Base-by-base conservation (phyloP, 2,888 invertebrate genomes). In the Nomada fabriciana region DNA sequence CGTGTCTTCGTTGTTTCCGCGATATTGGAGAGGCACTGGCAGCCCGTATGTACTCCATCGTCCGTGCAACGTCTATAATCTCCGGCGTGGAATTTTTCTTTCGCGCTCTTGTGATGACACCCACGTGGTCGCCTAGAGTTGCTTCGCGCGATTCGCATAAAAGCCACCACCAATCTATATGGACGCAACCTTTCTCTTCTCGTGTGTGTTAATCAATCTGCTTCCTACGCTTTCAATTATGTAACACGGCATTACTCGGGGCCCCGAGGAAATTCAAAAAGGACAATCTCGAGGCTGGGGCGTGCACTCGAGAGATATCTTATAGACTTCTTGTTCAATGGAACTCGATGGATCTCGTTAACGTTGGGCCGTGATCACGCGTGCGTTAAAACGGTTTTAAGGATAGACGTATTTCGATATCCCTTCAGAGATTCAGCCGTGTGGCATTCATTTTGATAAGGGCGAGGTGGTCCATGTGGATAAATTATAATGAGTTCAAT, bases 161-260 rank as follows among this genome's bases (percentile, higher is more conserved):
- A 91, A 91, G 91, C 92, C 92, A 90, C 92, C 90, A 91, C 92
- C 92, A 91, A 91, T 92, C 91, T 91, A 84, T 88, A 88, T 78
- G 85, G 82, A 81, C 86, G 80, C 83, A 81, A 87, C 93, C 93
- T 94, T 94, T 94, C 93, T 93, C 93, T 91, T 92, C 85, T 78
- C 85, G 23, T 91, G 91, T 93, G 93, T 93, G 93, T 92, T 94
- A 94, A 94, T 94, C 93, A 93, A 94, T 93, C 93, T 91, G 92
- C 93, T 91, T 93, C 93, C 93, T 93, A 94, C 93, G 93, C 93
- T 91, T 90, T 89, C 92, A 92, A 93, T 93, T 93, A 93, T 91
- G 92, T 92, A 93, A 93, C 84, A 81, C 87, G 84, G 90, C 88
- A 88, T 91, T 90, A 88, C 70, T 71, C 86, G 85, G 47, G 87